These are phyloP conservation scores for Sigmodon hispidus DNA, from an alignment of 2,113 vertebrate genomes.

Conservation along the genomic window DNA sequence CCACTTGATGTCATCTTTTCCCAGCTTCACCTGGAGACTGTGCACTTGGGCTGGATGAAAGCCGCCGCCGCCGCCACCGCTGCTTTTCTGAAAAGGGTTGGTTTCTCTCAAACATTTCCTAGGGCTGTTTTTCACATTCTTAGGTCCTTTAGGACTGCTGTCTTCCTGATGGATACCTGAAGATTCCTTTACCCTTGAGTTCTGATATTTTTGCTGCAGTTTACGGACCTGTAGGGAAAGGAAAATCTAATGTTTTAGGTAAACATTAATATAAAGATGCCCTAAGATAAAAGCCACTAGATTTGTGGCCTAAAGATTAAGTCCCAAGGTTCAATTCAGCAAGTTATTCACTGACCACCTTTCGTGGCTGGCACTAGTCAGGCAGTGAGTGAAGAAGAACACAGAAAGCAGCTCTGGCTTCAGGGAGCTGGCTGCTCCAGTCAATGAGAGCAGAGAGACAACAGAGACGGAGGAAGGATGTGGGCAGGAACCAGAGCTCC, in stretches of 20 bases:
- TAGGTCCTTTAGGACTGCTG: conserved; percentile 72
- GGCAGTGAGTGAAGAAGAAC: too few relatives aligned
- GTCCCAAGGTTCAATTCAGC: conserved; percentile 12
- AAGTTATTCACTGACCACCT: conserved; percentile 6
- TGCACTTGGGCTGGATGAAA: conserved; percentile 87
- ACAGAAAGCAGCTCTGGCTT: conserved; percentile 3
- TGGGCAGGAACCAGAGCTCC: neutral
- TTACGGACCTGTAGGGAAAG: conserved; percentile 86
- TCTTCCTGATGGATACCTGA: conserved; percentile 58
- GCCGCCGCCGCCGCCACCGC: conserved; percentile 68
- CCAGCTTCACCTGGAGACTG: conserved; percentile 89
- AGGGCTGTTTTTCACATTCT: conserved; percentile 76
- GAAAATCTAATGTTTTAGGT: conserved; percentile 62
- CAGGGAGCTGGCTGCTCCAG: neutral
- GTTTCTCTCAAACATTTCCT: conserved; percentile 71
- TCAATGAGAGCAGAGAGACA: neutral
- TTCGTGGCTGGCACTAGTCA: neutral
- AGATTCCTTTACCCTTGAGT: conserved; percentile 78
- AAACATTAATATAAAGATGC: conserved; percentile 32
- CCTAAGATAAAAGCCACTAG: neutral
- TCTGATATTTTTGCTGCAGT: conserved; percentile 84
- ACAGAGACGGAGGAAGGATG: neutral
- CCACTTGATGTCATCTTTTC: conserved; percentile 89
- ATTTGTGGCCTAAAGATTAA: conserved; percentile 12
- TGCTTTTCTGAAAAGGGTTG: conserved; percentile 79